Base-by-base conservation (phyloP, 2,113 vertebrate genomes). In the Acanthochromis polyacanthus region DNA sequence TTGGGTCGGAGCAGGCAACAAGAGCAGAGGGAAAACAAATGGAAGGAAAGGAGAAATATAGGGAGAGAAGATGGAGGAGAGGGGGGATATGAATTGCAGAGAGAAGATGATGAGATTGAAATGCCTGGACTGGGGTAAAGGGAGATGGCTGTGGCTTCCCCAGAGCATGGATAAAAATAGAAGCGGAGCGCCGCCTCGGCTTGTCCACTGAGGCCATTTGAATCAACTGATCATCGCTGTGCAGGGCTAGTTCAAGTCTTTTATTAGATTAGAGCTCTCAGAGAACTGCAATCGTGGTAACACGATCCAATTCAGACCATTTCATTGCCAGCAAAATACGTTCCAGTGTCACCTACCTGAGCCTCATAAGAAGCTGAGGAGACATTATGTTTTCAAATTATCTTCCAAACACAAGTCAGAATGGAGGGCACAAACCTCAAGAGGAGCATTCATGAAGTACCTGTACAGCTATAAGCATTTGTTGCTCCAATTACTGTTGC, bases 121-220 rank as follows among this genome's bases (percentile, higher is more conserved):
- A 20, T 53, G 55, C 57, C n/a, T 20, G 56, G 70, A 78, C 62
- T 14, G 38, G 5, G 38, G 16, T 62, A 51, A 58, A 16, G 40
- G 30, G 46, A 50, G 53, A 59, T 28, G 56, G 58, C 9, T 53
- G 52, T 66, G 86, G 81, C 70, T 76, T 78, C 81, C 78, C 71
- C 61, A 76, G 70, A 30, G 22, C 22, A 50, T 7, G 8, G 78
- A 75, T 79, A 86, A 74, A 91, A 91, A 91, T 91, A 88, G 85
- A 76, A 75, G 52, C 23, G 50, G 19, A 75, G 66, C 46, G 30
- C 30, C 46, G 66, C 73, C 60, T 62, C 53, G 30, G 43, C 72
- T 69, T 19, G 11, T 68, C 74, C 59, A 10, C 62, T 7, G 65
- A 80, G 75, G 65, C 75, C 78, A 28, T 88, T 91, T 81, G 45